Evolutionary conservation across 2,113 vertebrate genomes (phyloP).

Genomic region (Aplodontia rufa): DNA sequence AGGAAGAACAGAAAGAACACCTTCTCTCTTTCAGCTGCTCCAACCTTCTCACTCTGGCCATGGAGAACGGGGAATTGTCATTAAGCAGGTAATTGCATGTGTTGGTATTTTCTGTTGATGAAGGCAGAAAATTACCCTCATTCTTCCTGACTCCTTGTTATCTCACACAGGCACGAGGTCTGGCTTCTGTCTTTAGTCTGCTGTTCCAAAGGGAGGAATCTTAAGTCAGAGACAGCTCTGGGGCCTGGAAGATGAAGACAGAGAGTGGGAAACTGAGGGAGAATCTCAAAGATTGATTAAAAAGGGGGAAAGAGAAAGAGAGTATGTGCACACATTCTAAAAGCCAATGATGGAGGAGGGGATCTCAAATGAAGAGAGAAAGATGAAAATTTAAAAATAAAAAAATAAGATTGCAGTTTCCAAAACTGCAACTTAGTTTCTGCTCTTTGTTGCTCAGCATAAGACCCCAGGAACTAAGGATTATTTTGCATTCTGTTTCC

Average conservation of each 20-base stretch:
- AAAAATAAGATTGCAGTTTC: neutral
- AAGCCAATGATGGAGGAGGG: neutral
- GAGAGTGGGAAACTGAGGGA: neutral
- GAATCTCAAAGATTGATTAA: neutral
- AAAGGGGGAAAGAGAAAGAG: neutral
- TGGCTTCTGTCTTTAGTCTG: neutral
- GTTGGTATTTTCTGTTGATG: constrained; percentile 13
- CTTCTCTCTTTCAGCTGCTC: neutral
- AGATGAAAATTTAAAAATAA: neutral
- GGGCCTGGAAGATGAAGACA: neutral
- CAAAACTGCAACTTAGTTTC: constrained; percentile 32
- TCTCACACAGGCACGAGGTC: neutral
- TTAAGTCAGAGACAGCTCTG: neutral
- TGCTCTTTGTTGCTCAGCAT: constrained; percentile 26
- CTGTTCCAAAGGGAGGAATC: neutral
- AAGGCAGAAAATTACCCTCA: neutral
- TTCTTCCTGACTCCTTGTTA: neutral
- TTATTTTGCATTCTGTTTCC: constrained; percentile 48
- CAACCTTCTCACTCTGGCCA: neutral
- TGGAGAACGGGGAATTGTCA: neutral
- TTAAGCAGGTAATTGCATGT: neutral
- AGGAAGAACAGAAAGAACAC: constrained; percentile 66
- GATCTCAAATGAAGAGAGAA: neutral
- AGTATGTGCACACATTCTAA: neutral
- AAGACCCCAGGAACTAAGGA: neutral